Evolutionary conservation across 2,113 vertebrate genomes (phyloP), one percentile per base, ranked within the genome.

Genomic region (Aphelocoma coerulescens): DNA sequence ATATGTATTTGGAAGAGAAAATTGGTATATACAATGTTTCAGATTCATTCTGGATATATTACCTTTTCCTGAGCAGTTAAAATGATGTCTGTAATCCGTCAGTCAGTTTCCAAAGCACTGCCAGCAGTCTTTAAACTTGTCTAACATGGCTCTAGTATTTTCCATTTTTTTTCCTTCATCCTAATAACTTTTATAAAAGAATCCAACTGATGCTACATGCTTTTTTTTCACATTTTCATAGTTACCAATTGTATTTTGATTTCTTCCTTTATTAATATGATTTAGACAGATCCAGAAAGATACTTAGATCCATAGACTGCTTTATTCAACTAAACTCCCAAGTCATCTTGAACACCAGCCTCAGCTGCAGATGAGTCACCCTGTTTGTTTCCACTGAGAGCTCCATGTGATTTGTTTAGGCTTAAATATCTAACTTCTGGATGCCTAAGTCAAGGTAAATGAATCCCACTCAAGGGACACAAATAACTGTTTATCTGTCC

Each of bases 171-270:
- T 11, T 4, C 13, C 23, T 68, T 71, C 9, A 21, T 54, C 7
- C 23, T 69, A n/a, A 32, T 48, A 59, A 11, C 59, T 95, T 82
- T 72, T 43, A 28, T 35, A 23, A 61, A 88, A 49, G 1, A 88
- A 68, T 20, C 7, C 14, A 51, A 22, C 5, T 0, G 0, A 27
- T 72, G 7, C 19, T 43, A 12, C 6, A 8, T 28, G 4, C 16
- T 5, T 27, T 24, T 32, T 48, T 6, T 9, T 10, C 20, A 8
- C 16, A 28, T 63, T 63, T 88, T 85, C 73, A 69, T 26, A 65
- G 18, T n/a, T 69, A 13, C 15, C 13, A 58, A 10, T 24, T 85
- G 3, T 66, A 10, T 48, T 69, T 74, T 59, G 15, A 28, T 89
- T 78, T 37, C 32, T 78, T 84, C 46, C 46, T 87, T 87, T 54